A percentile compares a stretch with the other conserved stretches of the same genome.
Evolutionary conservation across 1,140 invertebrate genomes (phyloP).

Genomic region (Drosophila tristis): DNA sequence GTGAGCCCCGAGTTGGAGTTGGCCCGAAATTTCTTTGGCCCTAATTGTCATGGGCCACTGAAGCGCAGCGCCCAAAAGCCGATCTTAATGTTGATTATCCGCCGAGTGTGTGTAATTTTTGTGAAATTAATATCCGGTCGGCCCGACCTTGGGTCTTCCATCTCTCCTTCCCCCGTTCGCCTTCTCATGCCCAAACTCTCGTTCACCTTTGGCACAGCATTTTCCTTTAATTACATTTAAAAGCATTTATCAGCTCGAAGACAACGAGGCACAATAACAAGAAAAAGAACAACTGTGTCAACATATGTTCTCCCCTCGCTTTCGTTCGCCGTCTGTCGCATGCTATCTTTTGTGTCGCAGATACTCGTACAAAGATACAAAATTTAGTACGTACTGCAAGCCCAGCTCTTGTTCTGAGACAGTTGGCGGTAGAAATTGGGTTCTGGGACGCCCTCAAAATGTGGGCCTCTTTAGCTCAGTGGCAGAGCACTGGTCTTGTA

Average conservation of each 20-base stretch:
- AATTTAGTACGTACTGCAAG: conserved; percentile 25
- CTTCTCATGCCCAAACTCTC: background rate
- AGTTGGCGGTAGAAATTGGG: conserved; percentile 46
- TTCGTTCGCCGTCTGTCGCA: background rate
- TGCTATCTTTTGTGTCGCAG: conserved; percentile 39
- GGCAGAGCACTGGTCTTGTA: conserved; percentile 96
- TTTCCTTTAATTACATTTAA: conserved; percentile 44
- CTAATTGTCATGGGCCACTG: conserved; percentile 80
- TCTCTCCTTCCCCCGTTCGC: conserved; percentile 10
- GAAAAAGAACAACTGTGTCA: conserved; percentile 66
- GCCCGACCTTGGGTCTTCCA: conserved; percentile 34
- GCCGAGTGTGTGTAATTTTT: conserved; percentile 69
- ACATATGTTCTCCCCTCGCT: conserved; percentile 49
- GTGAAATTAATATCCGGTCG: conserved; percentile 77
- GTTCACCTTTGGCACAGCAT: background rate
- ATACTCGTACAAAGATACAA: conserved; percentile 39
- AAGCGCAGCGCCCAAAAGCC: conserved; percentile 55
- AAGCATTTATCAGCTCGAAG: conserved; percentile 65
- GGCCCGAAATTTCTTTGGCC: conserved; percentile 45
- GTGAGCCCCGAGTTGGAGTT: conserved; percentile 46
- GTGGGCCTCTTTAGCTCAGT: conserved; percentile 93
- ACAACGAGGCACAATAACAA: conserved; percentile 12
- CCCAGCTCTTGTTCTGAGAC: conserved; percentile 17
- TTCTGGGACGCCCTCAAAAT: conserved; percentile 40
- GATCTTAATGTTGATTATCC: conserved; percentile 53